phyloP scores from a whole-genome alignment of 2,888 invertebrate genomes.

The Plusia festucae region DNA sequence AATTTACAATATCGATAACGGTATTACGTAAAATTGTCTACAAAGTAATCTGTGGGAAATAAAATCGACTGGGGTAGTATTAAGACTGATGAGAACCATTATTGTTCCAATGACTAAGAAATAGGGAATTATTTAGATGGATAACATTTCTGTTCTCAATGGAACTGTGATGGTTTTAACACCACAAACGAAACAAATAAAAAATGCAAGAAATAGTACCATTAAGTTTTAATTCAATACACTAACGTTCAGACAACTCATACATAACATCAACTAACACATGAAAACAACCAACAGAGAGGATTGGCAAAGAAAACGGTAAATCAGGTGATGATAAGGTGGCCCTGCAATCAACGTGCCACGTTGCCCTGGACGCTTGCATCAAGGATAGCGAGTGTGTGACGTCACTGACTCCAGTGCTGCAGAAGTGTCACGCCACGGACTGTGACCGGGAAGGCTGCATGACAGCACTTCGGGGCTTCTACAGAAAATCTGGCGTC shows the following conservation, averaged over 20 bases:
- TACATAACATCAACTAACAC: constrained; percentile 67
- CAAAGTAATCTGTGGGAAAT: not conserved
- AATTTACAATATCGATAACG: constrained; percentile 20
- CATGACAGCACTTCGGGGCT: constrained; percentile 95
- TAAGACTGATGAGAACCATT: not conserved
- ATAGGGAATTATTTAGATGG: not conserved
- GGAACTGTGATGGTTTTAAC: not conserved
- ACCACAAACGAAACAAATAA: not conserved
- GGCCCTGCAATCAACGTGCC: constrained; percentile 95
- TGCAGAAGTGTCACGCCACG: constrained; percentile 93
- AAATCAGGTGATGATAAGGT: constrained; percentile 88
- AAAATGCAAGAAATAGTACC: constrained; percentile 13
- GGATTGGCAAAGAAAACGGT: constrained; percentile 88
- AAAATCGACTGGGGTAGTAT: not conserved
- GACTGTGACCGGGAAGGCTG: constrained; percentile 95
- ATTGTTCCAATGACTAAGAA: not conserved
- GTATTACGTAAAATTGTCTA: constrained; percentile 11
- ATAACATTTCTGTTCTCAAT: not conserved
- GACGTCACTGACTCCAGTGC: constrained; percentile 94
- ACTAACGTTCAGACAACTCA: constrained; percentile 27
- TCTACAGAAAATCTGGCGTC: constrained; percentile 94
- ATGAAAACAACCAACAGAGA: constrained; percentile 82
- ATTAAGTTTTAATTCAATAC: constrained; percentile 8
- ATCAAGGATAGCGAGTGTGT: constrained; percentile 95
- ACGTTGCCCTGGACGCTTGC: constrained; percentile 94